Base-by-base conservation (phyloP, 2,113 vertebrate genomes). In the Pachycephala philippinensis region DNA sequence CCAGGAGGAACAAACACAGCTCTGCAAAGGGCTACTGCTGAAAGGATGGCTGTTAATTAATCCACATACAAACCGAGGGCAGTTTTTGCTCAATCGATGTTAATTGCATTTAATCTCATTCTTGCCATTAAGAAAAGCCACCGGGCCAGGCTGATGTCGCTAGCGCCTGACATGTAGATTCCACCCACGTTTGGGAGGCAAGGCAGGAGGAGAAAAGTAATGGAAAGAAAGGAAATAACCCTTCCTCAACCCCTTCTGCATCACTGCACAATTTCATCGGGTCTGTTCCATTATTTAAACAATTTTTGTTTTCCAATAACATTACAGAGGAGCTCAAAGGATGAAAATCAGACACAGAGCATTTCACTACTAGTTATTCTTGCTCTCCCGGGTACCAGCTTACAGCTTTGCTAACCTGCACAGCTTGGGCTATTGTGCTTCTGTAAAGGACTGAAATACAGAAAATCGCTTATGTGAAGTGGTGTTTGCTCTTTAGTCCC, bases 71-170 rank as follows among this genome's bases (percentile, higher is more conserved):
- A 90, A 96, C 76, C 1, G 44, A 95, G 79, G 84, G 84, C 26
- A 64, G 52, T 42, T 94, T 94, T 95, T 91, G 65, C 93, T 96
- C 95, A 91, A 82, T 96, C 92, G 59, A 82, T 82, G 87, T 84
- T 97, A 97, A 97, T 93, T 97, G 96, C 93, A 87, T 96, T 97
- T 97, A 94, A 96, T 94, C 94, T 94, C 64, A 1, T 94, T 82
- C 94, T 79, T 45, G 59, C 94, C 87, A 90, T 91, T 95, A 95
- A 95, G 89, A 80, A 95, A 96, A 91, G 87, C 84, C 90, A 96
- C 72, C 13, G 16, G 87, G 92, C 94, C 85, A 93, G 87, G 95
- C 71, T 94, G 93, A 91, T 69, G 70, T 77, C 50, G 45, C 94
- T 63, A 24, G 57, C 15, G 57, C 71, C 84, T 96, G 91, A 82